Evolutionary conservation across 1,140 invertebrate genomes (phyloP), one percentile per base, ranked within the genome.

Genomic region (Leptinotarsa texana): DNA sequence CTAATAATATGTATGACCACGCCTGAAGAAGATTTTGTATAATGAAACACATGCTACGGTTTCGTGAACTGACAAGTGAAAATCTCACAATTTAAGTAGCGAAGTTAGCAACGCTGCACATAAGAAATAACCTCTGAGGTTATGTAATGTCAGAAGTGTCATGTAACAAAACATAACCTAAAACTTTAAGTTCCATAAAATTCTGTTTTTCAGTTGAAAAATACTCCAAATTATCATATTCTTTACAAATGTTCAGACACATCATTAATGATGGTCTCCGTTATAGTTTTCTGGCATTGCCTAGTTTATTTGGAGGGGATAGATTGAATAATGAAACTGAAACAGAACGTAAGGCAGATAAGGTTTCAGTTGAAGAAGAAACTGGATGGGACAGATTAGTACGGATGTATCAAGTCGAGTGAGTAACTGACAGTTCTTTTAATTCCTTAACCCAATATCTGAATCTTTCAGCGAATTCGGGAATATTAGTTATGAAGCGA

Each of bases 381-480:
- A 75, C 78, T 15, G 82, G 82, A 33, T 80, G 79, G 79, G 80
- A 80, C 47, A 72, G 82, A n/a, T 3, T 83, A 48, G 76, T 77
- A 75, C 47, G 66, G 73, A 79, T 83, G 69, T 83, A 82, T 76
- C 11, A 72, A 67, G 51, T 77, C 3, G 80, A 83, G 82, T 83
- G 76, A 71, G 78, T 74, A 51, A 18, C 13, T 21, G 72, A 69
- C 15, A 22, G 2, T 57, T 6, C 2, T 70, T 63, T 63, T 6
- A 61, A 18, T 22, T 22, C 21, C n/a, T 67, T 51, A 73, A 27
- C n/a, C 27, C 49, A 72, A 51, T 33, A 69, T 21, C n/a, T 13
- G 73, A 33, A 17, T 8, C 68, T 88, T 87, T 63, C 73, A 93
- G 91, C 85, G 89, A 92, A 82, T 88, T 87, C 81, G 87, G 87